Base-by-base conservation (phyloP, 2,888 invertebrate genomes). In the Apodemia zela region DNA sequence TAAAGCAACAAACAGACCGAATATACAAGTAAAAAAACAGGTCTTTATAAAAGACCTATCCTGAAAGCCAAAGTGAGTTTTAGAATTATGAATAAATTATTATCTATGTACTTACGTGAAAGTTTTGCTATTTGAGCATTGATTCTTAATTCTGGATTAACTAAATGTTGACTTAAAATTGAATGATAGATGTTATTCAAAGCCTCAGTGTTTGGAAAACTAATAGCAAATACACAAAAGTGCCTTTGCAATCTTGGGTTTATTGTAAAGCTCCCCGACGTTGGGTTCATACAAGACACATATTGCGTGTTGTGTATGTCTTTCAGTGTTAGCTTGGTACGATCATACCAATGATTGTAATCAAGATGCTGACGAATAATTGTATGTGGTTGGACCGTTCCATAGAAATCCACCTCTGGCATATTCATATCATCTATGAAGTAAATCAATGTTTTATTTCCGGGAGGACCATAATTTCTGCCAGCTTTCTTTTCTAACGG, bases 371-470 rank as follows among this genome's bases (percentile, higher is more conserved):
- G 99, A 1, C 98, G 93, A 71, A 99, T 98, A 63, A 99, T 88
- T 0, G 98, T 99, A 79, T 99, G 98, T 0, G 99, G 98, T 80
- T 98, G 98, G 0, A 98, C 98, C 0, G 99, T 99, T 10, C 98
- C 98, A 76, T 99, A 99, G 45, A 93, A 69, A 70, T 93, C 93
- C 21, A 97, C 97, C 93, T 98, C 98, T 0, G 99, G 98, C 98
- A 99, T 99, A 80, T 99, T 99, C 96, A 99, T 96, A 77, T 99
- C 99, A 78, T 99, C 99, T 66, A 99, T 96, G 79, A 99, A 99
- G 83, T 98, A 99, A 68, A 99, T 95, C 54, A 99, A 91, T 0
- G 96, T 97, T 85, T 98, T 98, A 75, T 95, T 98, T 15, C 98
- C 98, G 0, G 98, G 98, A 15, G 99, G 99, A 0, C 98, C 99